phyloP scores from a whole-genome alignment of 2,113 vertebrate species.

The Meles meles region DNA sequence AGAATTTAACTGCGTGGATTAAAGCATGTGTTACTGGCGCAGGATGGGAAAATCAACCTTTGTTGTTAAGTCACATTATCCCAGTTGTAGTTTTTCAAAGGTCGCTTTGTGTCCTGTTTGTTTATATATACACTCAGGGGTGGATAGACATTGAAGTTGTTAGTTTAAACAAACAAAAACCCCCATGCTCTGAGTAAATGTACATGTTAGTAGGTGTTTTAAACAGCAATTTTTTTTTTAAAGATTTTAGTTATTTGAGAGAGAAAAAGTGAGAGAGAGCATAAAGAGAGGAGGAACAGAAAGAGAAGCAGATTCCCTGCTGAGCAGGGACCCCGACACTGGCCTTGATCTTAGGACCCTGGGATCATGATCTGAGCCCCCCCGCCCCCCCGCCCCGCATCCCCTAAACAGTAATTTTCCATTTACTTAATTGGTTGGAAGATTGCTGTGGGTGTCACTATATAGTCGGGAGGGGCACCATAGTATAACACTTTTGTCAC shows the following conservation, averaged over 20 bases:
- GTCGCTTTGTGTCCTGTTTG: neutral
- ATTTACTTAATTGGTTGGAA: constrained; percentile 62
- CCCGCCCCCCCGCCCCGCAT: no score
- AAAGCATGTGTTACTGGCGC: constrained; percentile 7
- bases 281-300: neutral
- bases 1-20: neutral
- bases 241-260: neutral
- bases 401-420: constrained; percentile 44
- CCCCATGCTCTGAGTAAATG: constrained; percentile 36
- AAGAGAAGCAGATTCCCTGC: neutral
- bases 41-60: constrained; percentile 40
- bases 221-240: neutral
- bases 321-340: neutral
- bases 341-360: neutral
- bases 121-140: neutral
- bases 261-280: neutral
- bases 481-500: constrained; percentile 43
- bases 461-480: constrained; percentile 61
- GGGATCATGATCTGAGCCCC: neutral
- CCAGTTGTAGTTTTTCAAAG: neutral
- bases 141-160: neutral
- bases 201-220: constrained; percentile 59
- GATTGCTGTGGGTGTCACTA: constrained; percentile 9
- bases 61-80: constrained; percentile 26
- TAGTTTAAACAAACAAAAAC: constrained; percentile 29